Evolutionary conservation across 2,113 vertebrate species (phyloP).

Genomic region (Lanius ludovicianus): DNA sequence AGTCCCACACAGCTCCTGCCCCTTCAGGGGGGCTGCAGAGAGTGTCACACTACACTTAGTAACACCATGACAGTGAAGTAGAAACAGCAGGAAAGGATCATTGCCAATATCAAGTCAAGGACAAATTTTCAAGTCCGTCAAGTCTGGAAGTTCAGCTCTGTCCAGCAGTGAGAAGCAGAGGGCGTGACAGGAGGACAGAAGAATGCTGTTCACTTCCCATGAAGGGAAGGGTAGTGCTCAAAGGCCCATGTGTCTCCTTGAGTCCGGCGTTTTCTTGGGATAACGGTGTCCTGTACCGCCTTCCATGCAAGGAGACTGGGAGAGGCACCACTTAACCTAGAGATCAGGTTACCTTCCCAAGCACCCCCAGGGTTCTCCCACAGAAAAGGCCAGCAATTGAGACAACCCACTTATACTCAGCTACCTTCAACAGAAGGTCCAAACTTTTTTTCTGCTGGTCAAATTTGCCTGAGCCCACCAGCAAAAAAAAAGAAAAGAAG

Average conservation of each 20-base stretch:
- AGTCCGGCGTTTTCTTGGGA: background rate
- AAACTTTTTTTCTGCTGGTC: background rate
- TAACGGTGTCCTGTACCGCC: background rate
- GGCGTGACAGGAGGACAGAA: background rate
- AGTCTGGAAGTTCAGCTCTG: background rate
- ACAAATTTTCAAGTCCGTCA: background rate
- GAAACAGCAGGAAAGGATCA: background rate
- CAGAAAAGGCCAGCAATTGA: background rate
- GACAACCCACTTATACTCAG: background rate
- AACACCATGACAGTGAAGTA: background rate
- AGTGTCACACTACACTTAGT: background rate
- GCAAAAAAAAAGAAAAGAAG: background rate
- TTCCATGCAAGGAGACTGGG: background rate
- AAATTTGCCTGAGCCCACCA: background rate
- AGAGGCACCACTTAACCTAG: background rate
- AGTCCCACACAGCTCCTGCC: background rate
- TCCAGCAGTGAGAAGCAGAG: background rate
- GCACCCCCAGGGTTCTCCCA: background rate
- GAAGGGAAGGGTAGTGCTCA: background rate
- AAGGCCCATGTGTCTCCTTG: too few species aligned
- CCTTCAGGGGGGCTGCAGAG: background rate
- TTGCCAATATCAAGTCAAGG: background rate
- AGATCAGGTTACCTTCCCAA: background rate
- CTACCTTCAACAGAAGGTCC: background rate
- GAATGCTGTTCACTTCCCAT: background rate